Percentiles rank a stretch among this genome's conserved stretches.
These are phyloP conservation scores for Hypomesus transpacificus DNA, from an alignment of 2,113 vertebrate genomes.

Conservation along the genomic window DNA sequence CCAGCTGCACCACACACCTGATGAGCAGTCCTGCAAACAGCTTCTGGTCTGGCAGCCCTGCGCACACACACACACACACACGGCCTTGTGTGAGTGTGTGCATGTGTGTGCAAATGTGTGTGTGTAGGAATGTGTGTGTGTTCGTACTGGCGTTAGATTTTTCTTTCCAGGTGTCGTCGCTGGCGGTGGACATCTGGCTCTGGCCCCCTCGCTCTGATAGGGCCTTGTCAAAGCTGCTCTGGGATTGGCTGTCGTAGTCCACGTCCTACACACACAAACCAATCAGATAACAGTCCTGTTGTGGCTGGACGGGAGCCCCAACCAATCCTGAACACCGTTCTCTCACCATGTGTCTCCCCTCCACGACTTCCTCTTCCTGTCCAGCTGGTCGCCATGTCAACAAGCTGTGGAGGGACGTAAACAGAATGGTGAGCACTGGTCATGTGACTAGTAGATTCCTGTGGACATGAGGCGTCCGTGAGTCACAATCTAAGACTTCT, in stretches of 20 bases:
- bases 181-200: slow-evolving; percentile 91
- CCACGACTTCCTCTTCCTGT: slow-evolving; percentile 86
- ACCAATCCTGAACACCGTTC: slow-evolving; percentile 4
- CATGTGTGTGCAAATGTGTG: neutral
- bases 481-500: neutral
- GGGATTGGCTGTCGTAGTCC: slow-evolving; percentile 88
- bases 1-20: slow-evolving; percentile 96
- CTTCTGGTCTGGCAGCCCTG: slow-evolving; percentile 83
- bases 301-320: neutral
- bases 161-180: slow-evolving; percentile 93
- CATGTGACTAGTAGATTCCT: slow-evolving; percentile 1
- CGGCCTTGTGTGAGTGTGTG: neutral
- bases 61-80: slow-evolving; percentile 16
- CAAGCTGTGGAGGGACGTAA: slow-evolving; percentile 74
- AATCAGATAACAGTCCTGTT: slow-evolving; percentile 3
- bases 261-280: slow-evolving; percentile 75
- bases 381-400: slow-evolving; percentile 90
- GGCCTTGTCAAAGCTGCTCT: slow-evolving; percentile 92
- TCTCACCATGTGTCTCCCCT: slow-evolving; percentile 86
- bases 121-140: neutral
- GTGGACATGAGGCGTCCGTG: neutral
- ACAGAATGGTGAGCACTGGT: slow-evolving; percentile 15
- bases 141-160: slow-evolving; percentile 78
- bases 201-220: slow-evolving; percentile 90
- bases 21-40: slow-evolving; percentile 95